phyloP scores from a whole-genome alignment of 2,113 vertebrate genomes.

The Diphyllodes magnificus region DNA sequence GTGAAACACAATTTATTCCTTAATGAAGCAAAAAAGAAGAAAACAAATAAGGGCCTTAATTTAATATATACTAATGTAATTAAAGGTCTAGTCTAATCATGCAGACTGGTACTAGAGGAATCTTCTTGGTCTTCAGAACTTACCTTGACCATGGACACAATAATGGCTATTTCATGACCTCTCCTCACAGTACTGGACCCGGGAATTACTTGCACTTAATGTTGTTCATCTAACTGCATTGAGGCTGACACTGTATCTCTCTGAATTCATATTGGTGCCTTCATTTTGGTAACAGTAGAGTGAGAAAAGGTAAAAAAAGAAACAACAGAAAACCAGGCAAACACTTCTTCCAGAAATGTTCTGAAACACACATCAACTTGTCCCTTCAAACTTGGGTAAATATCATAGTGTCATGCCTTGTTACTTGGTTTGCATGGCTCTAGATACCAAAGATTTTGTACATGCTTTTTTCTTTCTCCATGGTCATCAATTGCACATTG shows the following conservation, averaged over 20 bases:
- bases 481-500: not conserved
- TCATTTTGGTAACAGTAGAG: not conserved
- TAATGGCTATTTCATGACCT: not conserved
- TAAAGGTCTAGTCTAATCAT: not conserved
- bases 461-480: not conserved
- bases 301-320: not conserved
- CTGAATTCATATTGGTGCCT: not conserved
- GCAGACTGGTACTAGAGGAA: not conserved
- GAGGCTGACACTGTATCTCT: not conserved
- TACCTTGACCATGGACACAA: not conserved
- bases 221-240: not conserved
- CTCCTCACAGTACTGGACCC: not conserved
- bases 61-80: not conserved
- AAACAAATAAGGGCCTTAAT: not conserved
- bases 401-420: not conserved
- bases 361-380: not conserved
- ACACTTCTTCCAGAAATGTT: not conserved
- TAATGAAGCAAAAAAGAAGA: not conserved
- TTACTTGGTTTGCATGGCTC: not conserved
- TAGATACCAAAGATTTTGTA: not conserved
- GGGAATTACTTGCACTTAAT: not conserved
- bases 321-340: accelerated
- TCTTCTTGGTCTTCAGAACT: not conserved
- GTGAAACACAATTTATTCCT: not conserved
- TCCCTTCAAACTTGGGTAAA: not conserved